A percentile compares a stretch with the other conserved stretches of the same genome.
Conservation (phyloP, 2,113 vertebrate species). For the Candoia aspera region DNA sequence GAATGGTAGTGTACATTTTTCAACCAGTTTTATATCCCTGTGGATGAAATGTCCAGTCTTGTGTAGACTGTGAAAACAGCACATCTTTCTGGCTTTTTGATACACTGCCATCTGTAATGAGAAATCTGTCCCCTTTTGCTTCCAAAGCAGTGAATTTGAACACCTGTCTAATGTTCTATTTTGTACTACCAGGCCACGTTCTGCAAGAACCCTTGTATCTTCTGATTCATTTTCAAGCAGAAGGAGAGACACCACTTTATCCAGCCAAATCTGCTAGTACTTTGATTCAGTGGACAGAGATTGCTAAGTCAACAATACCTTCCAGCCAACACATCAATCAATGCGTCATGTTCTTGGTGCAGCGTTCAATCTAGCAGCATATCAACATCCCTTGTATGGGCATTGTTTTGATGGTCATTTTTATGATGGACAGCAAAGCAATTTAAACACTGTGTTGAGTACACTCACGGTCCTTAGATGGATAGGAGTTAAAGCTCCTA, state of each 20-base stretch:
- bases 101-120: background rate
- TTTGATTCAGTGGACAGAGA: conserved; percentile 39
- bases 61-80: background rate
- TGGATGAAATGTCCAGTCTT: background rate
- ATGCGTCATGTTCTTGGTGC: conserved; percentile 21
- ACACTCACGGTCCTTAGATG: conserved; percentile 7
- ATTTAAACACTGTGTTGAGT: conserved; percentile 5
- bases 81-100: conserved; percentile 44
- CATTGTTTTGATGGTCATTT: conserved; percentile 60
- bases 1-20: background rate
- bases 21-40: background rate
- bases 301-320: conserved; percentile 55
- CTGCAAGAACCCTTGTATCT: conserved; percentile 28
- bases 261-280: conserved; percentile 45
- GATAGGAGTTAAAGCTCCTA: background rate
- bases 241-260: conserved; percentile 45
- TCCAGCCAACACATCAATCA: conserved; percentile 53
- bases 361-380: conserved; percentile 48
- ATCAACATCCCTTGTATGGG: conserved; percentile 40
- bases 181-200: conserved; percentile 9
- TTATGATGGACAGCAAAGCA: conserved; percentile 57
- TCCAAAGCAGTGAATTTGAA: background rate
- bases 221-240: conserved; percentile 53
- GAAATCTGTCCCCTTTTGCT: background rate
- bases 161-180: background rate